Conservation (phyloP, 2,113 vertebrate species). For the Myotis lucifugus region DNA sequence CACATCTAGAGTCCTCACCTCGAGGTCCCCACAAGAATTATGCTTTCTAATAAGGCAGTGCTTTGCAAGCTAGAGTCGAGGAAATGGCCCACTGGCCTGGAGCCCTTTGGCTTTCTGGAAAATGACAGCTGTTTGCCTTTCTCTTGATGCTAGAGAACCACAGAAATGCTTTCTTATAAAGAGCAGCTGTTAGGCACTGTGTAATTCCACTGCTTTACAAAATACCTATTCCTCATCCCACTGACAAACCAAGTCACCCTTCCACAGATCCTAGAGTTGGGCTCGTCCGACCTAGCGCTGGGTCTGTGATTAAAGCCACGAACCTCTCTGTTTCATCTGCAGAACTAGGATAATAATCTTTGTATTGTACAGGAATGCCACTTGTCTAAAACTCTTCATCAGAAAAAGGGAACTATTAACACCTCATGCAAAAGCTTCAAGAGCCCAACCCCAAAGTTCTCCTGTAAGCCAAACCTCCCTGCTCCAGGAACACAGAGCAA, state of each 20-base stretch:
- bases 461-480: background rate
- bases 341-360: background rate
- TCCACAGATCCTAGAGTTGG: background rate
- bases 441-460: background rate
- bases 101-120: background rate
- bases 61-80: background rate
- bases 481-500: background rate
- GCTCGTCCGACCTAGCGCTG: background rate
- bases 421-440: background rate
- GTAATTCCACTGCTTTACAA: background rate
- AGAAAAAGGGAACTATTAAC: background rate
- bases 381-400: background rate
- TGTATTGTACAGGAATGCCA: too few species aligned
- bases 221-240: background rate
- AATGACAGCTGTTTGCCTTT: background rate
- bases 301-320: background rate
- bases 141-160: background rate
- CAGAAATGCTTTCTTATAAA: background rate
- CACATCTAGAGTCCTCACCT: background rate
- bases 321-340: background rate
- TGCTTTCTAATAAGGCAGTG: background rate
- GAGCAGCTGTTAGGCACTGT: background rate
- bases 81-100: background rate
- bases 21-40: background rate
- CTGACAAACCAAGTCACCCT: background rate